Conservation (phyloP, 2,113 vertebrate genomes). For the Harpagus bidentatus region DNA sequence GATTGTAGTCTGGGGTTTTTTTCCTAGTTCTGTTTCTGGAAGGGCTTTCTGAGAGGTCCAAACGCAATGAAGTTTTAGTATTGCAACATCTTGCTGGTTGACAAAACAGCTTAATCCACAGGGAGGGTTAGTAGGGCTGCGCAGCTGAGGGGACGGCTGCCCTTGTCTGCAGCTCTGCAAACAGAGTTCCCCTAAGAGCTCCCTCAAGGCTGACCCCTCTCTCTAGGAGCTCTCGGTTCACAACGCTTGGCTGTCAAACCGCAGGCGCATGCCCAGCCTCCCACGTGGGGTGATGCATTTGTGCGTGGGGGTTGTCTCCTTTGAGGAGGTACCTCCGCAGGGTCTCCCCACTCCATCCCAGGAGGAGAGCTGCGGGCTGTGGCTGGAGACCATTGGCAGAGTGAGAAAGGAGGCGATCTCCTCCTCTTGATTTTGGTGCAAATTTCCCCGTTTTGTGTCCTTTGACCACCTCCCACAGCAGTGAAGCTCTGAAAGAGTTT, state of each 20-base stretch:
- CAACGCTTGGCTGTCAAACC: background rate
- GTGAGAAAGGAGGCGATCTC: background rate
- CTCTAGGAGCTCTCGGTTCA: background rate
- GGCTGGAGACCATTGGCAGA: background rate
- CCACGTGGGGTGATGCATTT: accelerated
- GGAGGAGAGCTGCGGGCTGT: background rate
- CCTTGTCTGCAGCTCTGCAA: background rate
- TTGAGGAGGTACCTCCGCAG: background rate
- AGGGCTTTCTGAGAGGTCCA: background rate
- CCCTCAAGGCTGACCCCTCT: background rate
- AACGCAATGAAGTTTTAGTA: background rate
- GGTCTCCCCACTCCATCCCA: background rate
- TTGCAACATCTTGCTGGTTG: background rate
- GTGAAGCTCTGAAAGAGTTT: background rate
- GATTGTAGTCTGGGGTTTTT: background rate
- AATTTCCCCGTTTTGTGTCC: background rate
- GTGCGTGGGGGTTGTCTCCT: background rate
- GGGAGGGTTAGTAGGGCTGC: background rate
- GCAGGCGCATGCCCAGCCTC: background rate
- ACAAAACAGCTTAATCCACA: background rate
- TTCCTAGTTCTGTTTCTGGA: background rate
- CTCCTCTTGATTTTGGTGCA: background rate
- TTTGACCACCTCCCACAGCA: background rate
- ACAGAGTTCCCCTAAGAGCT: background rate
- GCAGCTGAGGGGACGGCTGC: background rate